These are phyloP conservation scores for Chascanopsetta lugubris DNA, from an alignment of 2,113 vertebrate genomes.

Conservation along the genomic window DNA sequence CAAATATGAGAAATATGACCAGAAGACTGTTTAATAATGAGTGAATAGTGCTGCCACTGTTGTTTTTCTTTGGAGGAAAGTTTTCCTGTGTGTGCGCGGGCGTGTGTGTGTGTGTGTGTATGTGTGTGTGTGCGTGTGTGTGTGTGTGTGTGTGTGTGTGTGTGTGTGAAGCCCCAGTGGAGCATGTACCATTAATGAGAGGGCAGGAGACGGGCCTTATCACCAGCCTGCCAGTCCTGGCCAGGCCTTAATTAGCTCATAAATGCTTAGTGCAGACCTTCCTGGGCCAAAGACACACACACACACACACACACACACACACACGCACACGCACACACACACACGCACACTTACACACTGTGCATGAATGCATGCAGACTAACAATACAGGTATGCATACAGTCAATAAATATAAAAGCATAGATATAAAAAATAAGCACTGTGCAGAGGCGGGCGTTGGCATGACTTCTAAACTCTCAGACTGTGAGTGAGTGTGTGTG, in stretches of 20 bases:
- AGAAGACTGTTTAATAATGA: slow-evolving; percentile 49
- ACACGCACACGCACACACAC: slow-evolving; percentile 1
- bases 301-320: slow-evolving; percentile 12
- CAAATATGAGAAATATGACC: slow-evolving; percentile 45
- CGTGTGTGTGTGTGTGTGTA: slow-evolving; percentile 38
- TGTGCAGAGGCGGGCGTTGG: neutral
- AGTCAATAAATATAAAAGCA: neutral
- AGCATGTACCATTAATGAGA: slow-evolving; percentile 70
- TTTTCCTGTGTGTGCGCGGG: slow-evolving; percentile 13
- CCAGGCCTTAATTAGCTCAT: slow-evolving; percentile 73
- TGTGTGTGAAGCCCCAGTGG: slow-evolving; percentile 42
- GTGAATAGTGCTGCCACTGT: slow-evolving; percentile 57
- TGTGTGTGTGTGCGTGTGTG: slow-evolving; percentile 21
- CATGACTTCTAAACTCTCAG: neutral
- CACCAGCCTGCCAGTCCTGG: slow-evolving; percentile 67
- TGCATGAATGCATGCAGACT: neutral
- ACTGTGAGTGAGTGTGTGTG: neutral
- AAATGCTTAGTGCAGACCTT: slow-evolving; percentile 61
- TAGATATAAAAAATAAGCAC: neutral
- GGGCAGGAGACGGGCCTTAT: slow-evolving; percentile 69
- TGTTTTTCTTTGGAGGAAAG: slow-evolving; percentile 41
- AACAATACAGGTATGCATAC: neutral
- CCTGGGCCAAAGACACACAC: slow-evolving; percentile 23
- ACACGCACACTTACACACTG: slow-evolving; percentile 23
- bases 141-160: slow-evolving; percentile 22